A percentile compares a stretch with the other conserved stretches of the same genome.
These are phyloP conservation scores for Balanococcus diminutus DNA, from an alignment of 2,888 invertebrate species.

Conservation along the genomic window DNA sequence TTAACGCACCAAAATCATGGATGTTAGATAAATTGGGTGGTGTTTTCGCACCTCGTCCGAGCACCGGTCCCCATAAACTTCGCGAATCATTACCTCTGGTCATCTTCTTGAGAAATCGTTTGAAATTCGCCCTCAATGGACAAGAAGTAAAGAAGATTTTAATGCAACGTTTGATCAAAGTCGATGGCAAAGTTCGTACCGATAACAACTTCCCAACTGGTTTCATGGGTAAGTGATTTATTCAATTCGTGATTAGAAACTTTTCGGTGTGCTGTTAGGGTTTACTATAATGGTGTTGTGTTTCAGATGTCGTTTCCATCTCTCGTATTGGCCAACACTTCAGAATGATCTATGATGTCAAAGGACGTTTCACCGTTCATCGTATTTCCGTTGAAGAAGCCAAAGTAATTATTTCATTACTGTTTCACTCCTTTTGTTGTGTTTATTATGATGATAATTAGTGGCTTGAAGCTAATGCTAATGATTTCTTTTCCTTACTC, in stretches of 20 bases:
- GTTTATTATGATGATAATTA: background rate
- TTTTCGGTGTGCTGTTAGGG: background rate
- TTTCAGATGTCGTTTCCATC: conserved; percentile 95
- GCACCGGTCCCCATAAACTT: conserved; percentile 96
- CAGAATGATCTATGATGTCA: conserved; percentile 97
- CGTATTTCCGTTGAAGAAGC: conserved; percentile 97
- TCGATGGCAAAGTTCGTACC: conserved; percentile 97
- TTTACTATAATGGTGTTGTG: conserved; percentile 43
- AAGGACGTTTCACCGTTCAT: conserved; percentile 97
- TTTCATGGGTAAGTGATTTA: conserved; percentile 88
- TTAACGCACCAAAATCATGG: conserved; percentile 99
- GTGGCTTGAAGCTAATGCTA: background rate
- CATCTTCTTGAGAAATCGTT: conserved; percentile 94
- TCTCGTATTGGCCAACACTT: conserved; percentile 98
- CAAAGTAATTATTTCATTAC: conserved; percentile 79
- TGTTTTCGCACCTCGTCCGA: conserved; percentile 96
- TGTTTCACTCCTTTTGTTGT: no score
- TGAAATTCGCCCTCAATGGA: conserved; percentile 97
- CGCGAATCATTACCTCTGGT: conserved; percentile 96
- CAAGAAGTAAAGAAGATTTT: conserved; percentile 97
- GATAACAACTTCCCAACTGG: conserved; percentile 98
- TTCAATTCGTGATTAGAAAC: background rate
- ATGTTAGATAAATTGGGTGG: conserved; percentile 99
- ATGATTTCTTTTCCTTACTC: conserved; percentile 47
- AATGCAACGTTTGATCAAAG: conserved; percentile 96